These are phyloP conservation scores for Sander vitreus DNA, from an alignment of 2,113 vertebrate species.

Conservation along the genomic window DNA sequence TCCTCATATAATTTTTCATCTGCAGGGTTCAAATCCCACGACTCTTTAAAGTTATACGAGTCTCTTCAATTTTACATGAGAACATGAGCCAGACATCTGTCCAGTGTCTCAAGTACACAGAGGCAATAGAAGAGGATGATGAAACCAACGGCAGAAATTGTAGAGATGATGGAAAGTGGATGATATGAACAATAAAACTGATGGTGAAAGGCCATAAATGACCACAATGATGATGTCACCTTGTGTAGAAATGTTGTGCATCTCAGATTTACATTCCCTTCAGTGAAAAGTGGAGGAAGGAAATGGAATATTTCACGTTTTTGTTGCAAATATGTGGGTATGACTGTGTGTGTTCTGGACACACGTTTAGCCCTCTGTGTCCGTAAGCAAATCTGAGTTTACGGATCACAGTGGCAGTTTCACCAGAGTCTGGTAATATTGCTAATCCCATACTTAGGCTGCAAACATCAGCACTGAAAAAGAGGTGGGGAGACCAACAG, in stretches of 20 bases:
- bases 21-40: slow-evolving; percentile 15
- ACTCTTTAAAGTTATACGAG: slow-evolving; percentile 48
- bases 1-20: slow-evolving; percentile 14
- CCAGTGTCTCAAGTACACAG: slow-evolving; percentile 15
- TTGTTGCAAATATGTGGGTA: neutral
- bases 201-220: slow-evolving; percentile 44
- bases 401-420: slow-evolving; percentile 36
- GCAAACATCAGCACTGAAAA: slow-evolving; percentile 20
- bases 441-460: slow-evolving; percentile 30
- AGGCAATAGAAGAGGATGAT: slow-evolving; percentile 29
- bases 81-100: slow-evolving; percentile 35
- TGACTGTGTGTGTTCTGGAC: neutral
- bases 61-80: slow-evolving; percentile 54
- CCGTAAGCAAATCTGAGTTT: slow-evolving; percentile 46
- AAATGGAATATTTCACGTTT: neutral
- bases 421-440: slow-evolving; percentile 1
- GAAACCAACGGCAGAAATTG: slow-evolving; percentile 29
- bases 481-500: neutral
- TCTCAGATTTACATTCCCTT: slow-evolving; percentile 2
- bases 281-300: neutral
- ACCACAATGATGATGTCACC: slow-evolving; percentile 48
- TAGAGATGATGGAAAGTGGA: slow-evolving; percentile 51
- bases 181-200: slow-evolving; percentile 51
- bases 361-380: neutral
- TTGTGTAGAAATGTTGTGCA: neutral